phyloP scores from a whole-genome alignment of 2,888 invertebrate genomes.

The Agonopterix alstromeriana region DNA sequence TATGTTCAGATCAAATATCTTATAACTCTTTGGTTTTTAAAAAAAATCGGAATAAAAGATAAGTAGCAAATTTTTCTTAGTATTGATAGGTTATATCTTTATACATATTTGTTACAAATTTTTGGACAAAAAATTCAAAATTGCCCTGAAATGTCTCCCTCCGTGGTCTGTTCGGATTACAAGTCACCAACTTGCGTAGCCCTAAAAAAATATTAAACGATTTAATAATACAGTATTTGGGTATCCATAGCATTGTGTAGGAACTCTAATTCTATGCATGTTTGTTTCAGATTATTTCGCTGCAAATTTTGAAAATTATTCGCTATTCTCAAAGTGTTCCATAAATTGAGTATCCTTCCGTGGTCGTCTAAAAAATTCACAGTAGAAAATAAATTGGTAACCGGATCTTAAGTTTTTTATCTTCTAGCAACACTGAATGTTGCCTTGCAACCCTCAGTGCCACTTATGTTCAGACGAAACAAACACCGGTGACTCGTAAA shows the following conservation, averaged over 20 bases:
- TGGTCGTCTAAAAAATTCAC: neutral
- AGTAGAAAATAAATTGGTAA: too few species aligned
- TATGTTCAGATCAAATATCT: neutral
- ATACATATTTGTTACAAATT: neutral
- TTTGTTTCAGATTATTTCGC: neutral
- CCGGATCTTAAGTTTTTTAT: too few species aligned
- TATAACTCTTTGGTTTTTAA: neutral
- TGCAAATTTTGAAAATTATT: neutral
- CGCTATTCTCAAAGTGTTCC: neutral
- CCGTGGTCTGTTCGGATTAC: neutral
- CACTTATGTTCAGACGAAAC: too few species aligned
- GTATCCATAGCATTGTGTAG: too few species aligned
- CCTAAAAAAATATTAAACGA: neutral
- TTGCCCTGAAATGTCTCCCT: neutral
- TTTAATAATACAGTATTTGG: neutral
- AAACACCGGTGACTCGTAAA: neutral
- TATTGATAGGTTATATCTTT: neutral
- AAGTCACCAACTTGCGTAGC: neutral
- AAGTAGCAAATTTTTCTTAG: neutral
- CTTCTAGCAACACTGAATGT: too few species aligned
- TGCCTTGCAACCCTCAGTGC: too few species aligned
- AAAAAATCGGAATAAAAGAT: neutral
- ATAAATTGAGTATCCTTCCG: neutral
- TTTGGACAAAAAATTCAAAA: neutral
- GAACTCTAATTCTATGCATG: too few species aligned